Evolutionary conservation across 2,113 vertebrate genomes (phyloP), one percentile per base, ranked within the genome.

Genomic region (Anhinga anhinga): DNA sequence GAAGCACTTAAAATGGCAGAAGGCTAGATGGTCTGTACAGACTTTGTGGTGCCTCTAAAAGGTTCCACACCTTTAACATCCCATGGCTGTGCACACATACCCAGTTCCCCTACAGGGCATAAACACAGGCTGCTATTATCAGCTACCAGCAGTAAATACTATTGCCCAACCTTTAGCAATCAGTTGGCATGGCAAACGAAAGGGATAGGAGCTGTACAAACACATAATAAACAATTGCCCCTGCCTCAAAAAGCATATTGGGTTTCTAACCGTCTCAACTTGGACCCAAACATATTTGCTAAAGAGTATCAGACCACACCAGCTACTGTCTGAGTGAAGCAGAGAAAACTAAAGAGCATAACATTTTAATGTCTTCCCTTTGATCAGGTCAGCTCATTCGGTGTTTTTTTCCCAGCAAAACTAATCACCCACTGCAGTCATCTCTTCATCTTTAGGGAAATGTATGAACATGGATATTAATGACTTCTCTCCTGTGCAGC

Each of bases 1-100:
- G 55, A 89, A 93, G 65, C 38, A 67, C 50, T 89, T 89, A 74
- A 95, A 89, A 93, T 69, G 84, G 70, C 44, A 93, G 72, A 74
- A 86, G 47, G n/a, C 42, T 92, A 42, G 55, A 81, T 42, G 63
- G 67, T 38, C 82, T 67, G 38, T 36, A 80, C 53, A 85, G 71
- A 90, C 70, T 38, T 45, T 0, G 1, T 67, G 69, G 69, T 93
- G 89, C 45, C 83, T 88, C 67, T 91, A 22, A 50, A 82, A 71
- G 69, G 90, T 71, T 72, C 66, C 70, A 82, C 85, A 67, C 30
- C 63, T 88, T 88, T 84, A 82, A 70, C 30, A 65, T 61, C 29
- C 63, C 82, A 59, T 47, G 59, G 74, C 67, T 74, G 47, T 38
- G 47, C 8, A 12, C 47, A 76, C 21, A 34, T 13, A 85, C 21